These are phyloP conservation scores for Echiichthys vipera DNA, from an alignment of 2,797 vertebrate species.

Conservation along the genomic window DNA sequence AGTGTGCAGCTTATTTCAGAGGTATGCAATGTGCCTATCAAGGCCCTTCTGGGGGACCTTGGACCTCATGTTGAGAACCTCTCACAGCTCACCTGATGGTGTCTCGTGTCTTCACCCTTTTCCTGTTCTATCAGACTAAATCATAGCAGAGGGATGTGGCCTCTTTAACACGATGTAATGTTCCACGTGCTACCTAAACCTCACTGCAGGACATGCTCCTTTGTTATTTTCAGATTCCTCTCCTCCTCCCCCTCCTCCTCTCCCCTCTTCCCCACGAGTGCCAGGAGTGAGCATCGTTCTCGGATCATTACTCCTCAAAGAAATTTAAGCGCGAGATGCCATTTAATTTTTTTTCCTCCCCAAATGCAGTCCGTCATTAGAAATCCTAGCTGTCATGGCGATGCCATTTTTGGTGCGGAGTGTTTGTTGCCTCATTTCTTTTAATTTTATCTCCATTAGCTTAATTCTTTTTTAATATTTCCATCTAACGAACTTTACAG, in stretches of 20 bases:
- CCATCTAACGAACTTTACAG: slow-evolving; percentile 99
- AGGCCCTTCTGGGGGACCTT: slow-evolving; percentile 5
- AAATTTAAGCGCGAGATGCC: slow-evolving; percentile 98
- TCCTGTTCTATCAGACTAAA: not conserved
- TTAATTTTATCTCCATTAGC: slow-evolving; percentile 99
- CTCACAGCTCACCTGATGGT: slow-evolving; percentile 5
- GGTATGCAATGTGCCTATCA: too few species aligned
- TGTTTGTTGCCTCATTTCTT: slow-evolving; percentile 99
- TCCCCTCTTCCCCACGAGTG: slow-evolving; percentile 85
- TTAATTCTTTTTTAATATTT: slow-evolving; percentile 99
- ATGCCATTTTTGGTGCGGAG: slow-evolving; percentile 99
- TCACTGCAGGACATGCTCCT: slow-evolving; percentile 91
- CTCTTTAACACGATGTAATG: slow-evolving; percentile 18
- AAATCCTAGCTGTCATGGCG: slow-evolving; percentile 99
- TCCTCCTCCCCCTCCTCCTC: slow-evolving; percentile 74
- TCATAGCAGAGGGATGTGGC: not conserved
- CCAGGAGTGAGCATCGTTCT: slow-evolving; percentile 98
- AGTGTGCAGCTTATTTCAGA: not conserved
- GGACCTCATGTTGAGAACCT: slow-evolving; percentile 30
- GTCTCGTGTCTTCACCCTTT: slow-evolving; percentile 1
- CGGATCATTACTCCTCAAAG: slow-evolving; percentile 99
- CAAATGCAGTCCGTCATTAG: slow-evolving; percentile 99
- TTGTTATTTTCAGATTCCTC: slow-evolving; percentile 93
- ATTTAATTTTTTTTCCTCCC: slow-evolving; percentile 93
- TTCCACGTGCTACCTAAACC: slow-evolving; percentile 86